A percentile compares a stretch with the other conserved stretches of the same genome.
These are phyloP conservation scores for Chromoteleia sp. DNA, from an alignment of 2,888 invertebrate genomes.

Conservation along the genomic window DNA sequence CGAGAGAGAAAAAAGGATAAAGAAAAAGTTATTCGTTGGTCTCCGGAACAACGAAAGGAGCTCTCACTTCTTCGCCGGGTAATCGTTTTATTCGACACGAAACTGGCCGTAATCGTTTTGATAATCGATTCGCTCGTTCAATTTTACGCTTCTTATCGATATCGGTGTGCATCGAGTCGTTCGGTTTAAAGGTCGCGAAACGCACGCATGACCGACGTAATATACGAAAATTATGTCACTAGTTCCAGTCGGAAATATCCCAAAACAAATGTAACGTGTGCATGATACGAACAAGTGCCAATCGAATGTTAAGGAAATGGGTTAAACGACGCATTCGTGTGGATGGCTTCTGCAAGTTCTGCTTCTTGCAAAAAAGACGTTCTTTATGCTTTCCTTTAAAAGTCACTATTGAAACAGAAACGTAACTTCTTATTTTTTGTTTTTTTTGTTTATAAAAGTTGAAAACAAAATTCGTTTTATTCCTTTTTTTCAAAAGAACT, in stretches of 20 bases:
- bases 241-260: constrained; percentile 29
- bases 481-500: too few species aligned
- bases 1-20: not conserved
- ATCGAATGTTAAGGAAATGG: constrained; percentile 36
- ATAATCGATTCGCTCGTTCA: constrained; percentile 38
- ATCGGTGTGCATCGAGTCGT: constrained; percentile 16
- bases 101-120: constrained; percentile 37
- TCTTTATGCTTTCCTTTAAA: too few species aligned
- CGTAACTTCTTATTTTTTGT: too few species aligned
- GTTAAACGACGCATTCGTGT: not conserved
- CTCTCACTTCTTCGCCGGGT: not conserved
- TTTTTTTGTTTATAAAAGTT: too few species aligned
- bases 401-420: too few species aligned
- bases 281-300: constrained; percentile 25
- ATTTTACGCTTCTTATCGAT: constrained; percentile 34
- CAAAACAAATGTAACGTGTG: constrained; percentile 46
- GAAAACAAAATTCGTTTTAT: too few species aligned
- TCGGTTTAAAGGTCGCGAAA: constrained; percentile 38
- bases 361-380: too few species aligned
- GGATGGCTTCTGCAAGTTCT: too few species aligned
- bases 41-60: not conserved
- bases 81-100: constrained; percentile 8
- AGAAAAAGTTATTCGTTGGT: not conserved
- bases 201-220: constrained; percentile 14
- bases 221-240: constrained; percentile 34